phyloP scores from a whole-genome alignment of 1,140 invertebrate genomes.

The Scaptomyza graminum region DNA sequence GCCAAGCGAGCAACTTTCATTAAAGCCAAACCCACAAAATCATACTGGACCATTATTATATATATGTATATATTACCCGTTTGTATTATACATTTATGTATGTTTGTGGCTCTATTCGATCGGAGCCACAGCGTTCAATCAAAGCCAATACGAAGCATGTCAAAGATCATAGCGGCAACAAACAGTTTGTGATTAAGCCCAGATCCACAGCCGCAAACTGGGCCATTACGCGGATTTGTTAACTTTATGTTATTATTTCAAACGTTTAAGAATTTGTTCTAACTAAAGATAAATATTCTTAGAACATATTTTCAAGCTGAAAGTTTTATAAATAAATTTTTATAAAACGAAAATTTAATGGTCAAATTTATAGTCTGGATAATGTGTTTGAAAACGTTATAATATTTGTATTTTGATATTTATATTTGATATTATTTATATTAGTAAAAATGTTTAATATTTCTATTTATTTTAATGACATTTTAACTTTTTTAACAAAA shows the following conservation, averaged over 20 bases:
- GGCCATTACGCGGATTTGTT: slow-evolving; percentile 30
- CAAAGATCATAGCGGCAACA: slow-evolving; percentile 56
- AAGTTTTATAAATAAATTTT: background rate
- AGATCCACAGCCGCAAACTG: slow-evolving; percentile 27
- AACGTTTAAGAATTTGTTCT: slow-evolving; percentile 20
- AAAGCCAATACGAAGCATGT: slow-evolving; percentile 36
- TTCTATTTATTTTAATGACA: background rate
- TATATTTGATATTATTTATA: too few species aligned
- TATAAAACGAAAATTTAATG: too few species aligned
- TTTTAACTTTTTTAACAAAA: background rate
- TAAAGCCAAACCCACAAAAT: slow-evolving; percentile 63
- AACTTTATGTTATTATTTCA: background rate
- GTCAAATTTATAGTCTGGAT: too few species aligned
- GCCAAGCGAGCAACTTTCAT: slow-evolving; percentile 61
- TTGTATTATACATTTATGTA: slow-evolving; percentile 1
- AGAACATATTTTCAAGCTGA: background rate
- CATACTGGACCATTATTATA: slow-evolving; percentile 30
- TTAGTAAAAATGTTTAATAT: too few species aligned
- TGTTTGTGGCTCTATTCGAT: too few species aligned
- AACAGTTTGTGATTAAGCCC: slow-evolving; percentile 51
- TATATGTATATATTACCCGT: slow-evolving; percentile 2
- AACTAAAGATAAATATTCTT: background rate
- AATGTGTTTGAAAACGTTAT: too few species aligned
- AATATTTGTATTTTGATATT: too few species aligned
- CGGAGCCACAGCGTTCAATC: slow-evolving; percentile 38